Evolutionary conservation across 2,888 invertebrate genomes (phyloP).

Genomic region (Coremacera marginata): DNA sequence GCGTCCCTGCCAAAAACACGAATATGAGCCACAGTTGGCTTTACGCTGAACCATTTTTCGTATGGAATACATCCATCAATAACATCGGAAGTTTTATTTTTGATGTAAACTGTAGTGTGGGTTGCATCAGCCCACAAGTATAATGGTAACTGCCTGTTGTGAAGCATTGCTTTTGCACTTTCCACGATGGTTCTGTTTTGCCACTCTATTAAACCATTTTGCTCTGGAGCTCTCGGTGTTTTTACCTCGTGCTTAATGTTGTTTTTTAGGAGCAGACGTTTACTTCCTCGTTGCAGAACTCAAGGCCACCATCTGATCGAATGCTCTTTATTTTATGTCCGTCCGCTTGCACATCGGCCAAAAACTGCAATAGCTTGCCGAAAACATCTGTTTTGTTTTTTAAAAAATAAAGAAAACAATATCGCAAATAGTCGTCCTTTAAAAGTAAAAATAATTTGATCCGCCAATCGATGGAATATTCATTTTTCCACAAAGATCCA

Average conservation of each 20-base stretch:
- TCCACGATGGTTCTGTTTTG: constrained; percentile 34
- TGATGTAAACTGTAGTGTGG: constrained; percentile 16
- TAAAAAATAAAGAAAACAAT: too few species aligned
- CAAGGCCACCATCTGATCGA: constrained; percentile 41
- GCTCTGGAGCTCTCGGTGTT: constrained; percentile 33
- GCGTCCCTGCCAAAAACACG: constrained; percentile 31
- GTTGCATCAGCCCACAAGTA: constrained; percentile 35
- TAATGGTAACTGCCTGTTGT: not conserved
- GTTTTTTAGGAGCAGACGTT: constrained; percentile 21
- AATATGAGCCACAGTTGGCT: constrained; percentile 27
- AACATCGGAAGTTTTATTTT: too few species aligned
- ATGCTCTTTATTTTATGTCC: constrained; percentile 41
- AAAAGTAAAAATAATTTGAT: too few species aligned
- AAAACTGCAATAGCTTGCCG: constrained; percentile 27
- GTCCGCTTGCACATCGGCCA: constrained; percentile 36
- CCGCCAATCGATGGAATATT: too few species aligned
- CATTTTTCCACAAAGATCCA: too few species aligned
- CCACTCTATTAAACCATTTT: constrained; percentile 32
- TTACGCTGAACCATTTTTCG: constrained; percentile 28
- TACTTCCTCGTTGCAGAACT: constrained; percentile 43
- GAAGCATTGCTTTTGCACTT: constrained; percentile 33
- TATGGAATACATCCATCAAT: constrained; percentile 15
- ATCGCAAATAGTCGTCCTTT: too few species aligned
- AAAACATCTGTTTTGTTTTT: too few species aligned
- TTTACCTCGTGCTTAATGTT: constrained; percentile 43